A percentile compares a stretch with the other conserved stretches of the same genome.
phyloP scores from a whole-genome alignment of 2,888 invertebrate genomes.

The Dysmachus trigonus region DNA sequence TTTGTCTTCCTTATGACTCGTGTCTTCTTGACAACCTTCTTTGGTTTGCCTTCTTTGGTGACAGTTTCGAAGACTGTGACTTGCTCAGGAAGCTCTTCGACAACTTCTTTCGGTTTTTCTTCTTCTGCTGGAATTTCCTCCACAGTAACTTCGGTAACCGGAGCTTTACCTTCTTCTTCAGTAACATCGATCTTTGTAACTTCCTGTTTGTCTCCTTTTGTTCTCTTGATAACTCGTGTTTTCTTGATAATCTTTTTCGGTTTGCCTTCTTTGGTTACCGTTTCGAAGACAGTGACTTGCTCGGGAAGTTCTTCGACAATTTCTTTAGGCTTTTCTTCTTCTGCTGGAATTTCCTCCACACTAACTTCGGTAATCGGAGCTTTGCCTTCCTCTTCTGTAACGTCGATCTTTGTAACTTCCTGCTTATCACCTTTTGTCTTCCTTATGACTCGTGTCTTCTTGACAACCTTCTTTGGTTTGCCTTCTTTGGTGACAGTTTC shows the following conservation, averaged over 20 bases:
- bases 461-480: constrained; percentile 59
- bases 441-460: constrained; percentile 56
- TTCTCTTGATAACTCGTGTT: constrained; percentile 60
- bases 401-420: constrained; percentile 62
- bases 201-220: constrained; percentile 59
- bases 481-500: constrained; percentile 56
- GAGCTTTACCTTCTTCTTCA: constrained; percentile 53
- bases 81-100: constrained; percentile 52
- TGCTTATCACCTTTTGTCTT: constrained; percentile 58
- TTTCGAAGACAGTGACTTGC: constrained; percentile 59
- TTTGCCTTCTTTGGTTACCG: constrained; percentile 52
- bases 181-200: constrained; percentile 57
- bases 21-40: constrained; percentile 58
- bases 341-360: constrained; percentile 56
- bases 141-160: constrained; percentile 55
- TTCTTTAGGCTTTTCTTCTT: constrained; percentile 16
- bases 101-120: constrained; percentile 48
- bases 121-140: constrained; percentile 51
- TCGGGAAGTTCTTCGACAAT: constrained; percentile 57
- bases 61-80: constrained; percentile 52
- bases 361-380: constrained; percentile 53
- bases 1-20: constrained; percentile 59
- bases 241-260: constrained; percentile 50
- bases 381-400: constrained; percentile 56
- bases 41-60: constrained; percentile 52